Evolutionary conservation across 2,797 vertebrate species (phyloP).

Genomic region (Lateolabrax maculatus): DNA sequence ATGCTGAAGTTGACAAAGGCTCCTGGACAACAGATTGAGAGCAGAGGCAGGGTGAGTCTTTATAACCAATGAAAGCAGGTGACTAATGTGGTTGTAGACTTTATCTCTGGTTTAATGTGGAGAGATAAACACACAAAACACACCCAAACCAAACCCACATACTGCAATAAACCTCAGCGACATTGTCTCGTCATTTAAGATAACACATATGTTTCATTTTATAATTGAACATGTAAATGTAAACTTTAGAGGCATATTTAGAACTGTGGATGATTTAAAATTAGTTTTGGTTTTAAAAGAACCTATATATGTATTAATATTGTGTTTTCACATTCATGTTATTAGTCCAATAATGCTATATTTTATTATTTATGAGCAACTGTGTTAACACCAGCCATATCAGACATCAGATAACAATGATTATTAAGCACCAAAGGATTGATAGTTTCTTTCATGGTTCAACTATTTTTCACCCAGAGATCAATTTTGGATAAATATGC

Average conservation of each 20-base stretch:
- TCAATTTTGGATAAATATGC: background rate
- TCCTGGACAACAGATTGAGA: constrained; percentile 4
- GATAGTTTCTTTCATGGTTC: background rate
- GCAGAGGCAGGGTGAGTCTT: background rate
- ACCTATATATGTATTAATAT: too few relatives aligned
- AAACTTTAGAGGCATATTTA: background rate
- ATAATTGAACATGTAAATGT: background rate
- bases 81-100: accelerated
- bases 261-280: background rate
- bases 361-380: background rate
- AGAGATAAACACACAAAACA: background rate
- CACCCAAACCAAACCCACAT: background rate
- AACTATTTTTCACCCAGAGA: background rate
- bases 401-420: too few relatives aligned
- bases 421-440: background rate
- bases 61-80: constrained; percentile 10
- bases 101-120: background rate
- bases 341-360: background rate
- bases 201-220: background rate
- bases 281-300: background rate
- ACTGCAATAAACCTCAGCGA: constrained; percentile 7
- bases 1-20: background rate
- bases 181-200: too few relatives aligned
- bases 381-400: background rate
- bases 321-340: background rate